Evolutionary conservation across 1,140 invertebrate species (phyloP), one percentile per base, ranked within the genome.

Genomic region (Hydropsyche tenuis): DNA sequence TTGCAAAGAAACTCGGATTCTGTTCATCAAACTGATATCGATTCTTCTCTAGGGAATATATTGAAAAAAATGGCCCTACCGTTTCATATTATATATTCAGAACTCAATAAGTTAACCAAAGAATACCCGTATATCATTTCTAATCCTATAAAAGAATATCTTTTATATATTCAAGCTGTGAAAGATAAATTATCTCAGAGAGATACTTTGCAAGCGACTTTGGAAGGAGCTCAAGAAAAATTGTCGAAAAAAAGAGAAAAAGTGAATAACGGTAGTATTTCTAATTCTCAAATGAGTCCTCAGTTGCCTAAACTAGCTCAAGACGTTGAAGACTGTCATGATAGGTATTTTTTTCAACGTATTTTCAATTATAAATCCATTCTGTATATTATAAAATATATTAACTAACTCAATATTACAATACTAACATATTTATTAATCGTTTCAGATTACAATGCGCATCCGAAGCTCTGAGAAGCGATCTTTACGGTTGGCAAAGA

Each of bases 381-480:
- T 16, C 27, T 69, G 68, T n/a, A n/a, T n/a, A n/a, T n/a, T n/a
- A n/a, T n/a, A 16, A 43, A 23, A 37, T 14, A 6, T 37, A 11
- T 25, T 51, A 11, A 12, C 60, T 18, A 0, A 30, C 16, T 1
- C 30, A 1, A 70, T 7, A 46, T 1, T 43, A 68, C 11, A 3
- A 51, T 20, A 25, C 18, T 11, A 60, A 25, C 9, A 12, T 5
- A 60, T 25, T 1, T 60, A 56, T 30, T 1, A n/a, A 60, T 70
- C 53, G 2, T 16, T 37, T 77, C 63, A 88, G 87, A 72, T 81
- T 91, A 37, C 90, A 91, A 80, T 90, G 89, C 79, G 90, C 91
- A 0, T 92, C 92, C 80, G 89, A 91, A 80, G 89, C 90, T 80
- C 81, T 93, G 5, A 84, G 89, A 56, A 90, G 90, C 37, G 92